phyloP scores from a whole-genome alignment of 2,113 vertebrate species.

The Chaetura pelagica region DNA sequence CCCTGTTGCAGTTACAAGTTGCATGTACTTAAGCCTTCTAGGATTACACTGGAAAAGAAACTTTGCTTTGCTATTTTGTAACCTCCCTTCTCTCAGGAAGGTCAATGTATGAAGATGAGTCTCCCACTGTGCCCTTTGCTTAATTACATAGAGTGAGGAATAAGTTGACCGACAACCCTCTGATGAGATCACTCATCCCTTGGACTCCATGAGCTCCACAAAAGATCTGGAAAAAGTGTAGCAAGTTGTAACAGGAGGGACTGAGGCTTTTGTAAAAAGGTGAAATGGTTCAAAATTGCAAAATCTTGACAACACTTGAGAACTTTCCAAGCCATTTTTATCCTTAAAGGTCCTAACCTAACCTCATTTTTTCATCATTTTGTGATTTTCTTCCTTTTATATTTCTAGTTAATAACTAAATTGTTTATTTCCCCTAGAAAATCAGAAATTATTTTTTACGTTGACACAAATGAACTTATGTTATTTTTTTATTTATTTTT shows the following conservation, averaged over 20 bases:
- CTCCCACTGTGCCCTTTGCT: constrained; percentile 25
- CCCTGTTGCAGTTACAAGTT: neutral
- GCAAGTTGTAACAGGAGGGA: neutral
- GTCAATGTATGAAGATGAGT: constrained; percentile 31
- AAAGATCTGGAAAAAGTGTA: neutral
- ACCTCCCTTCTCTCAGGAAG: constrained; percentile 16
- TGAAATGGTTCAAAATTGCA: neutral
- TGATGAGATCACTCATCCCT: constrained; percentile 1
- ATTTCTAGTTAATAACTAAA: neutral
- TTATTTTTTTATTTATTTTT: neutral
- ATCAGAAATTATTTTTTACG: neutral
- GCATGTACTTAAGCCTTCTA: neutral
- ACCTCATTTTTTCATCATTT: neutral
- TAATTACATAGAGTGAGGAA: constrained; percentile 35
- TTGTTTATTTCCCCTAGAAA: neutral
- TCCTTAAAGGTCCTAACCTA: neutral
- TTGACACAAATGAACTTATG: neutral
- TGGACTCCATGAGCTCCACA: neutral
- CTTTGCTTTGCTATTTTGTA: neutral
- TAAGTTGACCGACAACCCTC: constrained; percentile 36
- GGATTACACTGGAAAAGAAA: neutral
- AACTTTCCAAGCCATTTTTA: neutral
- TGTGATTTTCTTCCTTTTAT: neutral
- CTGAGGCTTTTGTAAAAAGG: neutral
- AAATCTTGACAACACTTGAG: neutral